A percentile compares a stretch with the other conserved stretches of the same genome.
These are phyloP conservation scores for Halichondria panicea DNA, from an alignment of 37 sponge, comb jelly and placozoan genomes.

Conservation along the genomic window DNA sequence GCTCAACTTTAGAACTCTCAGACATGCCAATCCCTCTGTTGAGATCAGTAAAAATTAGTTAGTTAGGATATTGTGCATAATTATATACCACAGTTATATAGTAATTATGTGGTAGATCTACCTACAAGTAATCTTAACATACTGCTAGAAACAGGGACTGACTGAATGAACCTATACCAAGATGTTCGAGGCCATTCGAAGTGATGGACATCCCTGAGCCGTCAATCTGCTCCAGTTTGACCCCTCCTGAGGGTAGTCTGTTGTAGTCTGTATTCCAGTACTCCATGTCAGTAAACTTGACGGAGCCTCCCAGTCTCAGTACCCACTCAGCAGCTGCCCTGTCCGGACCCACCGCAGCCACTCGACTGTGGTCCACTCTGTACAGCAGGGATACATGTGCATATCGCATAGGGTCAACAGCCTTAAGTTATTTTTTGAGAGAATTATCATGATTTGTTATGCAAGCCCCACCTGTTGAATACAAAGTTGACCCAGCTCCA, in stretches of 20 bases:
- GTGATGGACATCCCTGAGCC: conserved; percentile 39
- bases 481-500: conserved; percentile 56
- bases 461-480: conserved; percentile 47
- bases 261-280: conserved; percentile 73
- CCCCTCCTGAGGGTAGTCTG: conserved; percentile 24
- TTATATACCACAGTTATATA: too few relatives aligned
- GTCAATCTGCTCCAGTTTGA: conserved; percentile 53
- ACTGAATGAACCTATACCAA: conserved; percentile 45
- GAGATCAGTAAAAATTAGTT: not conserved
- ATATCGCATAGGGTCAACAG: not conserved
- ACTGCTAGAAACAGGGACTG: not conserved
- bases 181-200: conserved; percentile 65
- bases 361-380: conserved; percentile 67
- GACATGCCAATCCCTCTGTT: conserved; percentile 39
- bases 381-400: not conserved
- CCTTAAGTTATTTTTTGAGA: not conserved
- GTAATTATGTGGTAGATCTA: not conserved
- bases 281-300: conserved; percentile 43
- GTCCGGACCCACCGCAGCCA: conserved; percentile 65
- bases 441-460: not conserved
- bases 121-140: not conserved
- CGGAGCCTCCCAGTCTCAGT: conserved; percentile 65
- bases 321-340: conserved; percentile 82
- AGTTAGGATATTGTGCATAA: too few relatives aligned
- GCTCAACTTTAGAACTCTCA: conserved; percentile 22